Conservation (phyloP, 2,113 vertebrate species). For the Pavo muticus region DNA sequence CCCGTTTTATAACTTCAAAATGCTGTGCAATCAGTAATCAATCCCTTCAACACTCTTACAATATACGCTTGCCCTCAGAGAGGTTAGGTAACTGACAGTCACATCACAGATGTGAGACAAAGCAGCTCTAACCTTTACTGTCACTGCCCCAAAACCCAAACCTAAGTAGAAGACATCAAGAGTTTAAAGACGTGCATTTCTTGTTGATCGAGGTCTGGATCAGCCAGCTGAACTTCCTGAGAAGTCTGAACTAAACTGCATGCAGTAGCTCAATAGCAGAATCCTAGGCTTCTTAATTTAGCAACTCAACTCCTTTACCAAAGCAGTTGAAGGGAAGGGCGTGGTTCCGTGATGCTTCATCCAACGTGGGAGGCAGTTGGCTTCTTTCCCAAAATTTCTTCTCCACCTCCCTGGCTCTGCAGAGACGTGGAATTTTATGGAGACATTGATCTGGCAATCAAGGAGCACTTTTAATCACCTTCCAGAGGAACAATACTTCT, state of each 20-base stretch:
- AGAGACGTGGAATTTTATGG: neutral
- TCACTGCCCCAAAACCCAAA: neutral
- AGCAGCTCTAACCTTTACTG: conserved; percentile 4
- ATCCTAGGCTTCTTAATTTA: neutral
- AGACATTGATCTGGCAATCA: neutral
- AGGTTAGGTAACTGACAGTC: neutral
- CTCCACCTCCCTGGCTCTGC: neutral
- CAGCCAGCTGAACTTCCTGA: neutral
- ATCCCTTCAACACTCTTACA: neutral
- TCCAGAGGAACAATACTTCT: neutral
- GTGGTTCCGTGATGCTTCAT: neutral
- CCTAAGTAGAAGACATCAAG: neutral
- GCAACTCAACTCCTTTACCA: neutral
- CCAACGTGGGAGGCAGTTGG: neutral
- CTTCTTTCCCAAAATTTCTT: neutral
- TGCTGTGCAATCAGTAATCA: neutral
- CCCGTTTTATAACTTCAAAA: neutral
- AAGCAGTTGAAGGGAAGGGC: conserved; percentile 5
- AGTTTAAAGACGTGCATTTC: neutral
- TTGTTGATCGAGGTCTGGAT: neutral
- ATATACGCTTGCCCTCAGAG: neutral
- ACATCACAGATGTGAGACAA: neutral
- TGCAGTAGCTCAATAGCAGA: neutral
- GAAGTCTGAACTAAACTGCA: neutral
- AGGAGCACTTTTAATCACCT: neutral